Evolutionary conservation across 2,113 vertebrate genomes (phyloP), one percentile per base, ranked within the genome.

Genomic region (Egretta garzetta): DNA sequence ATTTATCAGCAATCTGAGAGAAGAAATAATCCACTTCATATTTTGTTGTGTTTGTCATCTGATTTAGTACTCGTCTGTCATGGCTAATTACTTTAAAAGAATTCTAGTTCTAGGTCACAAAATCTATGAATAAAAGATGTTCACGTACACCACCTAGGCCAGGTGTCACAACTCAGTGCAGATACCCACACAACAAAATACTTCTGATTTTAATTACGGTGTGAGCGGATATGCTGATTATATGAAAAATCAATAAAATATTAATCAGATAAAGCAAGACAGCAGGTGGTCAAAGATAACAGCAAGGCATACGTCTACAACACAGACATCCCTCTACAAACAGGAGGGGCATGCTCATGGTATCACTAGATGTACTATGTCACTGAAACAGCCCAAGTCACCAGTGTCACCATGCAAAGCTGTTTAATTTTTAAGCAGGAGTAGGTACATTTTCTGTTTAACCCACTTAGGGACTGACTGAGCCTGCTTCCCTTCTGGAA

Each of bases 341-440:
- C n/a, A 88, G 53, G 45, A 80, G 58, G 19, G 41, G 7, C 28
- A 33, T 12, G 41, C 23, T 85, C 20, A 5, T 37, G 53, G 19
- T 80, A 19, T 86, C 49, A 41, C 32, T 55, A 52, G n/a, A 86
- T 45, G 33, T 19, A 63, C 24, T 21, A 2, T 28, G 47, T 52
- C 83, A 84, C 35, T 49, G 71, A 43, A 80, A 75, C 63, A 72
- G 43, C 12, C 32, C 47, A 70, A 90, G 50, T 55, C 71, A 88
- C 21, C 47, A 63, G 21, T 19, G 43, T 60, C 56, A 87, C 1
- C 7, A 20, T 28, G 18, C 3, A 72, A 75, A 86, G 39, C 58
- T 92, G 41, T 72, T 94, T 58, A 77, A 89, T 74, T 81, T 92
- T 95, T 68, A 94, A 95, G 30, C 76, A 75, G 50, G n/a, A n/a